phyloP scores from a whole-genome alignment of 2,888 invertebrate genomes.

The Vanessa cardui region DNA sequence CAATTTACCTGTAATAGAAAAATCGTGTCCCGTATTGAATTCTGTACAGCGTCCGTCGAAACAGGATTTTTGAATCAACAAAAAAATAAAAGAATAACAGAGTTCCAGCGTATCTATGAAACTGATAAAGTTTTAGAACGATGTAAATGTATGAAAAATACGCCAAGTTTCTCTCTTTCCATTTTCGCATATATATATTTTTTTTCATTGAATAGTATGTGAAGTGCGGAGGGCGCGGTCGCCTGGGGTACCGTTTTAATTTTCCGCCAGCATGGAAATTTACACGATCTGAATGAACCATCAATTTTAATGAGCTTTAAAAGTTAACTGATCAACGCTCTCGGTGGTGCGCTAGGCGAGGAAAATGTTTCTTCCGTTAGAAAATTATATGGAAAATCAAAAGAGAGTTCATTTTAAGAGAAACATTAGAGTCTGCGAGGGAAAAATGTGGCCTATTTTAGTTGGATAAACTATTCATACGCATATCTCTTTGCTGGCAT shows the following conservation, averaged over 20 bases:
- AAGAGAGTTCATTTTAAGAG: constrained; percentile 5
- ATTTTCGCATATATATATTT: constrained; percentile 64
- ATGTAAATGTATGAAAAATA: constrained; percentile 61
- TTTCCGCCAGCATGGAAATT: constrained; percentile 78
- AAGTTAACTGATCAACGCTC: constrained; percentile 75
- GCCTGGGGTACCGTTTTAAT: constrained; percentile 80
- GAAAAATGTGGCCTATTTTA: not conserved
- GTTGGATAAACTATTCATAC: not conserved
- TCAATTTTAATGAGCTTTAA: constrained; percentile 82
- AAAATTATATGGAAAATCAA: constrained; percentile 38
- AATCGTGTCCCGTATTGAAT: constrained; percentile 44
- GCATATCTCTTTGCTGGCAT: not conserved
- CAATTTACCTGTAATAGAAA: constrained; percentile 44
- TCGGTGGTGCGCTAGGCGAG: constrained; percentile 42
- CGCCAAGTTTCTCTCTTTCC: constrained; percentile 60
- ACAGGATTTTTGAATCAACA: constrained; percentile 24
- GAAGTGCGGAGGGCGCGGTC: constrained; percentile 48
- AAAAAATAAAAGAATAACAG: constrained; percentile 44
- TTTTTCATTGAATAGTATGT: constrained; percentile 53
- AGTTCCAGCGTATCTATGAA: constrained; percentile 49
- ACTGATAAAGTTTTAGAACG: constrained; percentile 63
- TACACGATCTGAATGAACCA: constrained; percentile 77
- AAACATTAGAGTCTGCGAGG: not conserved
- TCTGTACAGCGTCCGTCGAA: constrained; percentile 33
- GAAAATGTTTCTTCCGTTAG: constrained; percentile 42